A percentile compares a stretch with the other conserved stretches of the same genome.
These are phyloP conservation scores for Galaxea fascicularis DNA, from an alignment of 92 coral and sea anemone genomes.

Conservation along the genomic window DNA sequence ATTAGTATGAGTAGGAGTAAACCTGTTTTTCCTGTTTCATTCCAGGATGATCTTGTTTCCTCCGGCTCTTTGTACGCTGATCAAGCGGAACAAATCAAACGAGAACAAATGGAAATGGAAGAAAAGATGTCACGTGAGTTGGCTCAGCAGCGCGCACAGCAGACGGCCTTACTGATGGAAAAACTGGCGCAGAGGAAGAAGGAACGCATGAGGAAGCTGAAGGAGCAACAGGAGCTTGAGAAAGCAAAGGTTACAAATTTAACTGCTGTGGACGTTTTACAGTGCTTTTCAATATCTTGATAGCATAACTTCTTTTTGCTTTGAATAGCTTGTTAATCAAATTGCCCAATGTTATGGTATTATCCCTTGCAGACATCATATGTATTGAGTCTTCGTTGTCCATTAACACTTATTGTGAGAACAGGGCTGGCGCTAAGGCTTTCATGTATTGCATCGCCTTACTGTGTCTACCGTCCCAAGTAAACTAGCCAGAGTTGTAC, in stretches of 20 bases:
- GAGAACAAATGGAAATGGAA: constrained; percentile 89
- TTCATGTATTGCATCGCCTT: too few relatives aligned
- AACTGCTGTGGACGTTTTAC: too few relatives aligned
- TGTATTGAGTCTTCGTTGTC: too few relatives aligned
- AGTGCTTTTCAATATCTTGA: too few relatives aligned
- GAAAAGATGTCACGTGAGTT: constrained; percentile 89
- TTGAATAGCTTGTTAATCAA: too few relatives aligned
- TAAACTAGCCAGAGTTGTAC: too few relatives aligned
- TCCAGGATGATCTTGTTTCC: constrained; percentile 90
- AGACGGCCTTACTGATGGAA: constrained; percentile 81
- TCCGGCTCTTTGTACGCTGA: constrained; percentile 85
- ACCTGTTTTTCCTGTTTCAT: neutral
- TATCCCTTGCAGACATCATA: too few relatives aligned
- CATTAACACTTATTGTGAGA: too few relatives aligned
- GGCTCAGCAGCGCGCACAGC: constrained; percentile 82
- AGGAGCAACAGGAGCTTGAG: constrained; percentile 87
- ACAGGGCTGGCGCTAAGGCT: too few relatives aligned
- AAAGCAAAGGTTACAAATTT: constrained; percentile 83
- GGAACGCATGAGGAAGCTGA: constrained; percentile 73
- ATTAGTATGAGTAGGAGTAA: neutral
- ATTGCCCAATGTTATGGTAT: too few relatives aligned
- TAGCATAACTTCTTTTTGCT: too few relatives aligned
- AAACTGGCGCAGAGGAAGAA: constrained; percentile 89
- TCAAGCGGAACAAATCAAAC: constrained; percentile 86
- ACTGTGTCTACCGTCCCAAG: too few relatives aligned